phyloP scores from a whole-genome alignment of 2,888 invertebrate species.

The Cabera pusaria region DNA sequence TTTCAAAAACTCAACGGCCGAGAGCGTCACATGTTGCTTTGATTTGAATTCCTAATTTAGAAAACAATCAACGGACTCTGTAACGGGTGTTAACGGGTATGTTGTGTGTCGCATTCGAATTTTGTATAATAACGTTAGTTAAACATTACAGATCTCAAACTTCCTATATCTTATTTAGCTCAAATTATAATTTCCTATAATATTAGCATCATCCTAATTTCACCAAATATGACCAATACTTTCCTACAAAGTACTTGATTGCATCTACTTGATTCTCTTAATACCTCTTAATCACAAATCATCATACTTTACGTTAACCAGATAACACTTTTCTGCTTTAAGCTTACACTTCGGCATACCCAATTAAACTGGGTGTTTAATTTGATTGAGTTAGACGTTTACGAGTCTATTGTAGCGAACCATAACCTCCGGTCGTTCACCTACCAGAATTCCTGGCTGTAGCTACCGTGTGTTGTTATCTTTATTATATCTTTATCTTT shows the following conservation, averaged over 20 bases:
- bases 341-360: slow-evolving; percentile 7
- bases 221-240: no score
- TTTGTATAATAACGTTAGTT: no score
- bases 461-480: slow-evolving; percentile 39
- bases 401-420: slow-evolving; percentile 38
- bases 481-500: slow-evolving; percentile 50
- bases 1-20: slow-evolving; percentile 40
- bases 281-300: no score
- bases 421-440: slow-evolving; percentile 53
- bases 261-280: no score
- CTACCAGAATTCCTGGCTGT: slow-evolving; percentile 41
- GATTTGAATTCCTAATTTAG: slow-evolving; percentile 45
- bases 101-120: slow-evolving; percentile 8
- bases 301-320: no score
- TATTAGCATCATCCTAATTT: no score
- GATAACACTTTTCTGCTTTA: slow-evolving; percentile 1
- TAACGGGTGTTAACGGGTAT: slow-evolving; percentile 24
- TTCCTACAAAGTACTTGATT: no score
- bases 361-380: slow-evolving; percentile 25
- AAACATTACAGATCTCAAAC: no score
- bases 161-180: no score
- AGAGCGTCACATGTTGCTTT: slow-evolving; percentile 35
- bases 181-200: no score
- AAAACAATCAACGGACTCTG: slow-evolving; percentile 39
- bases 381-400: slow-evolving; percentile 31